Evolutionary conservation across 1,140 invertebrate genomes (phyloP), one percentile per base, ranked within the genome.

Genomic region (Drosophila ironensis): DNA sequence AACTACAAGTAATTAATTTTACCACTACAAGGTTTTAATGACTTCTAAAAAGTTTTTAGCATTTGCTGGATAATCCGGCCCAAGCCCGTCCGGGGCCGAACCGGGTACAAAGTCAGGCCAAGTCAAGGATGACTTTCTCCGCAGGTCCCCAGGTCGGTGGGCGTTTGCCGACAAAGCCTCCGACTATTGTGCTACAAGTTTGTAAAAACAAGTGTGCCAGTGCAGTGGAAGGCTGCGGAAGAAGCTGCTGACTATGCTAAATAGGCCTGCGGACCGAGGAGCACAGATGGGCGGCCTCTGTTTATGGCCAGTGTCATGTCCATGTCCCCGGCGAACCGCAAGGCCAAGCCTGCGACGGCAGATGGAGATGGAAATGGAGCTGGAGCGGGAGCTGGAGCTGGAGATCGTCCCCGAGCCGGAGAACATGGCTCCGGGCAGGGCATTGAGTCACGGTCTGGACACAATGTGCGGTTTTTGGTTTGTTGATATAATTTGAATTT

Each of bases 1-100:
- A 88, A 88, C 87, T 88, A 88, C 87, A 88, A 88, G 87, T 88
- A 88, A 88, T 88, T 88, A 88, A 88, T 88, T 88, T 88, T 87
- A 88, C 87, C 87, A 88, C 87, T 88, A 88, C 87, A 88, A 88
- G 87, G 76, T 72, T 88, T 88, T 88, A 88, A 88, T 88, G 87
- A 88, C 87, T 88, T 78, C 81, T 88, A 87, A 82, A 82, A 88
- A 88, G 68, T 86, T 86, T 88, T 87, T 81, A 87, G 76, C 81
- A 77, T 78, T n/a, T 87, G 72, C 67, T 87, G 81, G 81, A 87
- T 87, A 76, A 87, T 87, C 81, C 75, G 81, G 53, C 57, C 67
- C 47, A 41, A 59, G 78, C 71, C 48, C n/a, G n/a, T n/a, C n/a
- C n/a, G n/a, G 28, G 28, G 28, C 28, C 9, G 28, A 11, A 11